Evolutionary conservation across 1,140 invertebrate genomes (phyloP), one percentile per base, ranked within the genome.

Genomic region (Laupala kohalensis): DNA sequence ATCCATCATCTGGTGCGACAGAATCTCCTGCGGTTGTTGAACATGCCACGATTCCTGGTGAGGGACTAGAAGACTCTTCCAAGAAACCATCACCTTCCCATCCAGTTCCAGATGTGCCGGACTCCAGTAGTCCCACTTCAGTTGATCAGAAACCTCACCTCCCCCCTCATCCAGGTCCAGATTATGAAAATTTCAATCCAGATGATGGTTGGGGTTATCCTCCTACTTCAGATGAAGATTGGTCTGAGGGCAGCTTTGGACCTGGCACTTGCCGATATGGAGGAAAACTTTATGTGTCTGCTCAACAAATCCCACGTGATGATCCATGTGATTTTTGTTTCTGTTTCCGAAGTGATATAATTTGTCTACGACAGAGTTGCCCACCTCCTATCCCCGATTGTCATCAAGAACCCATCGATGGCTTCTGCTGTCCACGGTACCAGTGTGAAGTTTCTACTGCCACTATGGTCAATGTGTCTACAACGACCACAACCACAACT

Each of bases 251-350:
- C 74, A 81, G 88, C 5, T 92, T 92, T 75, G 92, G 92, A 65
- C 92, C 92, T 27, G 93, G 93, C 72, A 95, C 93, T 37, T 96
- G 94, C 78, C 84, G 94, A 75, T 96, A 94, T 77, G 92, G 93
- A 67, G 92, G 93, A 75, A 94, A 94, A 81, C 88, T 96, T 53
- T 96, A 94, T 78, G 92, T 95, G 30, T 96, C 93, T 1, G 94
- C 94, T 5, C 94, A 96, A 82, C 95, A 97, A 83, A 95, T 97
- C 74, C 94, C 94, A 25, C 84, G 94, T 75, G 92, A 95, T 73
- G 93, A 97, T 83, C 93, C 94, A 28, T 97, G 95, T 78, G 94
- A 96, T 78, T 97, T 96, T 84, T 97, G 95, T 81, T 97, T 97
- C 89, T 97, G 95, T 84, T 97, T 96, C 85, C 87, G 94, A 81